Evolutionary conservation across 2,113 vertebrate species (phyloP), one percentile per base, ranked within the genome.

Genomic region (Chlorocebus sabaeus): DNA sequence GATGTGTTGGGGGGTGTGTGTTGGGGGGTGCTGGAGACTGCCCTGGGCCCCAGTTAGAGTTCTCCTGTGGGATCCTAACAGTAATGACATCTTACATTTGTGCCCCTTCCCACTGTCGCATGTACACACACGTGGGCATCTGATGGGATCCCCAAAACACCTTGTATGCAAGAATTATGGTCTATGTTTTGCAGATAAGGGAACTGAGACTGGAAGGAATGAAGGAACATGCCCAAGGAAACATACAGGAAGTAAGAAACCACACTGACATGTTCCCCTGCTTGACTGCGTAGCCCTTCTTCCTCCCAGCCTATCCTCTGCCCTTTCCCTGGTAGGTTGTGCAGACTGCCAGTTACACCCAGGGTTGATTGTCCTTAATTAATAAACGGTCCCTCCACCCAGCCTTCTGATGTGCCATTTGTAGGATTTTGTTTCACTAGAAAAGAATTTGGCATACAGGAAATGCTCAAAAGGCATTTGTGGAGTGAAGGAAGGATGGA

Each of bases 171-270:
- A 52, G n/a, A 55, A 1, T 13, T 5, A n/a, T 67, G 40, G 35
- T 20, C 76, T 30, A 9, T 57, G 48, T 50, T 40, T 43, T 25
- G 27, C 27, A 17, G 61, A 23, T 16, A 27, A 70, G n/a, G 38
- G 35, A 57, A 25, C 48, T 10, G 12, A 30, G 40, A 75, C 80
- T 38, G 17, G 6, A 50, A 8, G 9, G 5, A 57, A 48, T 32
- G 14, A 35, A 27, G 59, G 3, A 4, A 55, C 25, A 14, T 1
- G 22, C 14, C 5, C 73, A 8, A 52, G 67, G 35, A 48, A 35
- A 30, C 35, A 18, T 1, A 18, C 1, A 14, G 35, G 30, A 23
- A 48, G 35, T 5, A 6, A 3, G 27, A 7, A 35, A 20, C 7
- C 16, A 1, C 6, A 32, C 10, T 16, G 48, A 59, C 20, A 35